These are phyloP conservation scores for Idris sp. DNA, from an alignment of 1,140 invertebrate genomes.

Conservation along the genomic window DNA sequence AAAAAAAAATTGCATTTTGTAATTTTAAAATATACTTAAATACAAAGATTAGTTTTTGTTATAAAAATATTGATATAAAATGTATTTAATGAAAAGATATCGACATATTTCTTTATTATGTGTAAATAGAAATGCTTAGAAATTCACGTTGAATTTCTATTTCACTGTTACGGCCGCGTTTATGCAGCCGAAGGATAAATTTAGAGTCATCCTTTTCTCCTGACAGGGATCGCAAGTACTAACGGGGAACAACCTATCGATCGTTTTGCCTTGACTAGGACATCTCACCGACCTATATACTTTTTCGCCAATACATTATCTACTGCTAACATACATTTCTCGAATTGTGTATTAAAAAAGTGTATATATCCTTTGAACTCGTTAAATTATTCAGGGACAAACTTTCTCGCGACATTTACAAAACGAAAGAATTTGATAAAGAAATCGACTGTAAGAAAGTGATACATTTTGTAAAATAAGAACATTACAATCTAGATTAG, in stretches of 20 bases:
- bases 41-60: no score
- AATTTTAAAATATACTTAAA: no score
- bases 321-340: constrained; percentile 38
- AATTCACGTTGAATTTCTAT: constrained; percentile 66
- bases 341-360: constrained; percentile 25
- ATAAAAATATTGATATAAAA: no score
- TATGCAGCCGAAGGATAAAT: constrained; percentile 70
- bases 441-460: not conserved
- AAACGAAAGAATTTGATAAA: not conserved
- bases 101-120: no score
- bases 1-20: no score
- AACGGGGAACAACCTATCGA: constrained; percentile 51
- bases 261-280: constrained; percentile 42
- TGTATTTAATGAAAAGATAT: no score
- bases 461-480: not conserved
- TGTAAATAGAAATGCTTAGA: constrained; percentile 48
- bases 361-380: no score
- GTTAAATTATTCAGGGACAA: constrained; percentile 12
- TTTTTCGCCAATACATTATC: constrained; percentile 53
- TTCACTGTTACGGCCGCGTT: constrained; percentile 71
- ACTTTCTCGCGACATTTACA: not conserved
- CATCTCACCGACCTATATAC: constrained; percentile 54
- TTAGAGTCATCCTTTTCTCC: constrained; percentile 65
- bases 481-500: no score
- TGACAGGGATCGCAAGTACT: constrained; percentile 66